phyloP scores from a whole-genome alignment of 2,113 vertebrate species.

The Pagrus major region DNA sequence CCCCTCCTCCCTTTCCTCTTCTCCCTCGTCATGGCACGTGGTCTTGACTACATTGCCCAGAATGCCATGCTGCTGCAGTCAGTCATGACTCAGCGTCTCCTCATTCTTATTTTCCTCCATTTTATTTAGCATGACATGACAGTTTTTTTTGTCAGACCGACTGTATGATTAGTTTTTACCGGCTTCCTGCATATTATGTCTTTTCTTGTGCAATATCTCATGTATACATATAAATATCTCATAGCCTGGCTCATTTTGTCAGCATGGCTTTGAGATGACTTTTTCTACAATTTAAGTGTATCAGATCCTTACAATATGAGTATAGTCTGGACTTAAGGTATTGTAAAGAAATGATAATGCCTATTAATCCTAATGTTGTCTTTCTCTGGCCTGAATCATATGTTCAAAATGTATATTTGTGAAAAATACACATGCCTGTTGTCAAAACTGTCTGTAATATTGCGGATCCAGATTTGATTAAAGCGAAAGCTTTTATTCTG shows the following conservation, averaged over 20 bases:
- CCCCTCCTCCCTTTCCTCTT: conserved; percentile 39
- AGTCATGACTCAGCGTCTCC: conserved; percentile 68
- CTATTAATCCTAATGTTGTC: neutral
- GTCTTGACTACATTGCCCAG: conserved; percentile 73
- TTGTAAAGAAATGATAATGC: neutral
- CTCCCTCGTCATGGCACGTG: conserved; percentile 56
- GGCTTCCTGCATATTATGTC: conserved; percentile 16
- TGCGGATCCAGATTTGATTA: neutral
- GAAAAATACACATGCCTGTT: neutral
- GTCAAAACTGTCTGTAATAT: neutral
- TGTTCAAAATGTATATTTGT: neutral
- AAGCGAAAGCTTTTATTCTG: neutral
- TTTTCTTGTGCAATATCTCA: conserved; percentile 1
- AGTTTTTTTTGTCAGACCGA: conserved; percentile 34
- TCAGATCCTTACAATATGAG: neutral
- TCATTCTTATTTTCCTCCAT: conserved; percentile 68
- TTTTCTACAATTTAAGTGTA: conserved; percentile 27
- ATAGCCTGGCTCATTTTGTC: conserved; percentile 11
- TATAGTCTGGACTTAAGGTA: neutral
- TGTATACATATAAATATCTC: neutral
- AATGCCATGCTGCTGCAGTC: conserved; percentile 72
- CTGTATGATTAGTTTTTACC: conserved; percentile 3
- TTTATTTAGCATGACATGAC: conserved; percentile 71
- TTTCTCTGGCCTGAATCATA: neutral
- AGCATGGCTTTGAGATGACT: conserved; percentile 4